These are phyloP conservation scores for Tetheella fluctuosa DNA, from an alignment of 2,888 invertebrate species.

Conservation along the genomic window DNA sequence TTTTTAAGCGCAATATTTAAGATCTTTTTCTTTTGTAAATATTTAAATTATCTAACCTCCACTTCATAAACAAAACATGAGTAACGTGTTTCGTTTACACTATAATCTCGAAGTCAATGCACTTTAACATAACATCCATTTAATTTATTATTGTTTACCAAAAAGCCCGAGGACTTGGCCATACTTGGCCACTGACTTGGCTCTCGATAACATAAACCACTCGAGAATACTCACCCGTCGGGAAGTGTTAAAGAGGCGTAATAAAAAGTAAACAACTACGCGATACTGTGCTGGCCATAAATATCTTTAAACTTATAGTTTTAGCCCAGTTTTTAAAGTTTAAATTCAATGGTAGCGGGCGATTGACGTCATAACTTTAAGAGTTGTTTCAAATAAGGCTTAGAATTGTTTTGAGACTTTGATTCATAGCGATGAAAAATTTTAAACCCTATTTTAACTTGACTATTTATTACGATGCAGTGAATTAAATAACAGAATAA, in stretches of 20 bases:
- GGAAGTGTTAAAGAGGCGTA: constrained; percentile 30
- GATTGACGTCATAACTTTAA: not conserved
- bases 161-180: not conserved
- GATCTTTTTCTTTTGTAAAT: too few species aligned
- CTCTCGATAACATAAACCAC: constrained; percentile 24
- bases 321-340: constrained; percentile 25
- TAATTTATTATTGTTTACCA: constrained; percentile 8
- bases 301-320: constrained; percentile 26
- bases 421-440: constrained; percentile 14
- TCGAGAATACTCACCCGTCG: constrained; percentile 14
- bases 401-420: constrained; percentile 5
- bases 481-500: not conserved
- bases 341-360: constrained; percentile 11
- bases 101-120: not conserved
- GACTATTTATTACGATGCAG: not conserved
- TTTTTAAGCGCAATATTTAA: too few species aligned
- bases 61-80: too few species aligned
- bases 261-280: constrained; percentile 25
- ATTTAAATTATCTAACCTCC: too few species aligned
- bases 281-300: constrained; percentile 19
- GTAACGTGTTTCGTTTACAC: not conserved
- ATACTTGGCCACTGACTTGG: constrained; percentile 5
- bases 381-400: constrained; percentile 12
- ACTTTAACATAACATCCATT: not conserved
- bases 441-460: not conserved